These are phyloP conservation scores for Xerus inauris DNA, from an alignment of 2,113 vertebrate genomes.

Conservation along the genomic window DNA sequence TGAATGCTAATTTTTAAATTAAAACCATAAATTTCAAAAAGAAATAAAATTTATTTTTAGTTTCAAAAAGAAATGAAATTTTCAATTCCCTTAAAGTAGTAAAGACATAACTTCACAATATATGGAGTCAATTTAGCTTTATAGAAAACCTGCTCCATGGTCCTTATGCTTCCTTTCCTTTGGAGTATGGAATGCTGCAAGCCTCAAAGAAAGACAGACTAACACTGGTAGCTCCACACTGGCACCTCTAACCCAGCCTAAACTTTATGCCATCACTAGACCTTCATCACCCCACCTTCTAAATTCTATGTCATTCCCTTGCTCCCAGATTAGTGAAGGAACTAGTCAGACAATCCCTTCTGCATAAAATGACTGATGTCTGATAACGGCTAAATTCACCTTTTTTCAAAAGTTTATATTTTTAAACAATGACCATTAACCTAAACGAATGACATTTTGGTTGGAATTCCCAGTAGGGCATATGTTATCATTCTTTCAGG, in stretches of 20 bases:
- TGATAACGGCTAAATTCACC: not conserved
- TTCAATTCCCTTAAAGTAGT: not conserved
- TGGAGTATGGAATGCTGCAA: rapidly evolving
- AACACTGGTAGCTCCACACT: rapidly evolving
- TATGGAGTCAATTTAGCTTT: not conserved
- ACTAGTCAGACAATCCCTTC: not conserved
- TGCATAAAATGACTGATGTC: not conserved
- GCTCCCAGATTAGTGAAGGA: not conserved
- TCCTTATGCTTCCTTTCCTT: not conserved
- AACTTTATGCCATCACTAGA: not conserved
- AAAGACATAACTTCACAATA: not conserved
- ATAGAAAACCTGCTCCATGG: not conserved
- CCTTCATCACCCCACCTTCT: not conserved
- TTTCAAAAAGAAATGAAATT: not conserved
- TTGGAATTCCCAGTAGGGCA: not conserved
- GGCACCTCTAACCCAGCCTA: not conserved
- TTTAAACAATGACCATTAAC: not conserved
- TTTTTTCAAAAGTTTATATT: not conserved
- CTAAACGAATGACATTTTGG: not conserved
- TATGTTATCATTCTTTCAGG: not conserved
- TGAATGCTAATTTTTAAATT: not conserved
- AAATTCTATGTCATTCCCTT: not conserved
- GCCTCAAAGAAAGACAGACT: not conserved
- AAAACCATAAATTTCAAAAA: not conserved
- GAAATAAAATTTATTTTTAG: not conserved